These are phyloP conservation scores for Euplagia quadripunctaria DNA, from an alignment of 2,888 invertebrate genomes.

Conservation along the genomic window DNA sequence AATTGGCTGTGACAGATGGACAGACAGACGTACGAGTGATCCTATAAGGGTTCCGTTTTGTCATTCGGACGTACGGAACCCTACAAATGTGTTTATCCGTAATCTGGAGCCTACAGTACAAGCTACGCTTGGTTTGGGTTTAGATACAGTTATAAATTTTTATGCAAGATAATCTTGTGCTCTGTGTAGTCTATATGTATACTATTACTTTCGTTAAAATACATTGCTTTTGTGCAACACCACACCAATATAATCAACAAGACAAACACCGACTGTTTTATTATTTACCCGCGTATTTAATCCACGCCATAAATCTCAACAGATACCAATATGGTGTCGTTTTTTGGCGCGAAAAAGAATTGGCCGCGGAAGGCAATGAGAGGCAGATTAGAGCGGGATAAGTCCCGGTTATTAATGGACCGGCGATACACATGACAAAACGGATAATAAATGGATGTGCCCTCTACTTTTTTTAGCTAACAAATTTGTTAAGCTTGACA, in stretches of 20 bases:
- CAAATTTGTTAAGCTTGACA: constrained; percentile 55
- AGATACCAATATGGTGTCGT: constrained; percentile 74
- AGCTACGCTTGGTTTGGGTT: too few relatives aligned
- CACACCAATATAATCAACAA: constrained; percentile 34
- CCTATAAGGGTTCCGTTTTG: too few relatives aligned
- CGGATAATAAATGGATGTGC: constrained; percentile 79
- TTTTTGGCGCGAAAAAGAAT: constrained; percentile 84
- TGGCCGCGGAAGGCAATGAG: constrained; percentile 85
- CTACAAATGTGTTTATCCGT: too few relatives aligned
- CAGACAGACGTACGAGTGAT: too few relatives aligned
- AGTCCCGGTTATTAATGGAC: constrained; percentile 85
- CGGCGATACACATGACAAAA: constrained; percentile 80
- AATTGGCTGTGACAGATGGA: too few relatives aligned
- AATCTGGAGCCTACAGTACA: too few relatives aligned
- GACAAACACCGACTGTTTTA: constrained; percentile 43
- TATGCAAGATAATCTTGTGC: too few relatives aligned
- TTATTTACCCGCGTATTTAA: constrained; percentile 62
- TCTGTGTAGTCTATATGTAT: too few relatives aligned
- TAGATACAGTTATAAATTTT: too few relatives aligned
- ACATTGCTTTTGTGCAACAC: constrained; percentile 11
- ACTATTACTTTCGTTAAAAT: too few relatives aligned
- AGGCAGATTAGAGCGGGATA: constrained; percentile 84
- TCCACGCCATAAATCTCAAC: constrained; percentile 83
- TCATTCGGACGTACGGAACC: too few relatives aligned
- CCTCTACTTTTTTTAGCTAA: constrained; percentile 57